Evolutionary conservation across 2,888 invertebrate species (phyloP), one percentile per base, ranked within the genome.

Genomic region (Taenaris catops): DNA sequence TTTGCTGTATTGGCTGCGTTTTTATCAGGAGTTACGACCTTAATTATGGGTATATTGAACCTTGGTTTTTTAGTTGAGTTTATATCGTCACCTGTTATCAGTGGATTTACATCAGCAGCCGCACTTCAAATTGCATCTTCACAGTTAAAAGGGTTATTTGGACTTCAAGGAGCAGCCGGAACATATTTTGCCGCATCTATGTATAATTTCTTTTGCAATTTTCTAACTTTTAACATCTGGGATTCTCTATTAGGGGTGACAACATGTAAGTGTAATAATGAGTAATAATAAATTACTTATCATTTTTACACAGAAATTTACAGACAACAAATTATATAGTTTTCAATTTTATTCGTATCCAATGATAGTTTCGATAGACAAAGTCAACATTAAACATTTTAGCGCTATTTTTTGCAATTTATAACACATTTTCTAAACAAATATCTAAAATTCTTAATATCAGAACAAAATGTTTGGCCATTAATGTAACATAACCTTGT

Each of bases 91-190:
- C 95, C 96, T 0, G 95, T 96, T 1, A 94, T 94, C 4, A 90
- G 91, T 36, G 96, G 94, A 2, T 96, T 96, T 51, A 95, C 95
- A 0, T 91, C 93, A 3, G 95, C 95, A 0, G 96, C 96, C 0
- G 94, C 96, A 7, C 67, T 95, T 5, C 95, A 94, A 44, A 96
- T 96, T 45, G 94, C 91, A 6, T 90, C 93, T 6, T 90, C 94
- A 0, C 96, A 96, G 63, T 64, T 96, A 3, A 94, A 93, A 59
- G 86, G 91, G 9, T 78, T 95, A 5, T 87, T 95, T 27, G 95
- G 94, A 1, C 80, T 94, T 1, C 34, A 42, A 3, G 79, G 83
- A 26, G 79, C 89, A 32, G 88, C 89, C 20, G 90, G 92, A 6
- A 90, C 91, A 52, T 89, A 87, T 25, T 93, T 95, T 54, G 58